These are phyloP conservation scores for Caenorhabditis briggsae DNA, from an alignment of 1,140 invertebrate genomes.

Conservation along the genomic window DNA sequence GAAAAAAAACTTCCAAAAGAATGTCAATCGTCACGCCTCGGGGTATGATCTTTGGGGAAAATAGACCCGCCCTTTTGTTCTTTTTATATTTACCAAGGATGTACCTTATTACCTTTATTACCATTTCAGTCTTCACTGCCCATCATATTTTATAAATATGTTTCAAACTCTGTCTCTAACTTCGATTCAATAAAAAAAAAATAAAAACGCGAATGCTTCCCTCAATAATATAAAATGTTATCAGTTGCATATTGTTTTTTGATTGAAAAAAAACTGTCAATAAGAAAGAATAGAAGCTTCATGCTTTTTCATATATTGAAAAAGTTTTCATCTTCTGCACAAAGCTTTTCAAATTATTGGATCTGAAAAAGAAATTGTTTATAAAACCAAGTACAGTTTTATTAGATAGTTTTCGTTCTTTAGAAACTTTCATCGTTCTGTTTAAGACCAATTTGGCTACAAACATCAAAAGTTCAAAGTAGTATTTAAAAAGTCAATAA, in stretches of 20 bases:
- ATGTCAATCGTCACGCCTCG: background rate
- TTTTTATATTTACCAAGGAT: background rate
- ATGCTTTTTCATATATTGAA: too few species aligned
- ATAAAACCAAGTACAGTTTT: too few species aligned
- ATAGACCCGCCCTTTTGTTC: background rate
- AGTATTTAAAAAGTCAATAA: background rate
- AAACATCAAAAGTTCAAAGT: background rate
- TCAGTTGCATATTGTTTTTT: constrained; percentile 15
- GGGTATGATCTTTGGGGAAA: background rate
- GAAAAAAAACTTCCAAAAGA: background rate
- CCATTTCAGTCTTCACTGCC: background rate
- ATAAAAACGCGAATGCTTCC: background rate
- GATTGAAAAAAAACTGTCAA: constrained; percentile 13
- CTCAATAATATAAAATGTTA: background rate
- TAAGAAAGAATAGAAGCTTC: background rate
- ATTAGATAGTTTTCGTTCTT: too few species aligned
- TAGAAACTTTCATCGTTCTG: too few species aligned
- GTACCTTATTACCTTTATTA: background rate
- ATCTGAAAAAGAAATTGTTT: too few species aligned
- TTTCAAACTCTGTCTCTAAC: background rate
- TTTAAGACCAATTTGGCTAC: too few species aligned
- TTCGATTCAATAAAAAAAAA: background rate
- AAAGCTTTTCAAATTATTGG: background rate
- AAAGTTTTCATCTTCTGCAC: too few species aligned
- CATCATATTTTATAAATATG: background rate